Base-by-base conservation (phyloP, 2,113 vertebrate genomes). In the Aplodontia rufa region DNA sequence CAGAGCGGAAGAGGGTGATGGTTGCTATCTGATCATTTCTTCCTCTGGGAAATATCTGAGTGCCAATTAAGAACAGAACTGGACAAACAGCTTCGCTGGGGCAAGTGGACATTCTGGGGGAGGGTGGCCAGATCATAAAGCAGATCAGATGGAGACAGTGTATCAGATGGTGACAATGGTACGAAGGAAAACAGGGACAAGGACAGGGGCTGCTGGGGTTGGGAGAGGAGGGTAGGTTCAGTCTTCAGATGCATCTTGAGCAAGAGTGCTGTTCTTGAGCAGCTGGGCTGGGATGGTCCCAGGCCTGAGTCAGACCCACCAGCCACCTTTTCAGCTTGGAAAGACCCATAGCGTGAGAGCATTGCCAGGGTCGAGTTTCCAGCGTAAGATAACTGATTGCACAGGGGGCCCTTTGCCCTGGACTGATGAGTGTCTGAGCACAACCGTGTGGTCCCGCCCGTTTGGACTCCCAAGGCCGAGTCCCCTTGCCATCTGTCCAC, bases 111-210 rank as follows among this genome's bases (percentile, higher is more conserved):
- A 1, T 20, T 26, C 53, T 32, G 3, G 40, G 3, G 14, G 28
- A 0, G 9, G 47, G 5, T 30, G 58, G 5, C 80, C 1, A 11
- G 47, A 8, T 49, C 1, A 16, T 19, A 51, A 47, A 47, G 14
- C 49, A 17, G 2, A 0, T 14, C 1, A 30, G 51, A 26, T 0
- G 20, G 0, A 8, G 40, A 10, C 35, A 40, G 1, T 8, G 1
- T 64, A 30, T 40, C 64, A 13, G 69, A 28, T 1, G 42, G 9
- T 19, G 83, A 13, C 26, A 4, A 51, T 35, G 8, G 47, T 20
- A 1, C 5, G 40, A 40, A 37, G 45, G 45, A 35, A 14, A 11
- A 10, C 5, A 0, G 17, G 78, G 47, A 26, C 19, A 14, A 51
- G 35, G 24, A 6, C 0, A 5, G 83, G 83, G 32, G 4, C 58